Base-by-base conservation (phyloP, 2,888 invertebrate genomes). In the Spodoptera picta region DNA sequence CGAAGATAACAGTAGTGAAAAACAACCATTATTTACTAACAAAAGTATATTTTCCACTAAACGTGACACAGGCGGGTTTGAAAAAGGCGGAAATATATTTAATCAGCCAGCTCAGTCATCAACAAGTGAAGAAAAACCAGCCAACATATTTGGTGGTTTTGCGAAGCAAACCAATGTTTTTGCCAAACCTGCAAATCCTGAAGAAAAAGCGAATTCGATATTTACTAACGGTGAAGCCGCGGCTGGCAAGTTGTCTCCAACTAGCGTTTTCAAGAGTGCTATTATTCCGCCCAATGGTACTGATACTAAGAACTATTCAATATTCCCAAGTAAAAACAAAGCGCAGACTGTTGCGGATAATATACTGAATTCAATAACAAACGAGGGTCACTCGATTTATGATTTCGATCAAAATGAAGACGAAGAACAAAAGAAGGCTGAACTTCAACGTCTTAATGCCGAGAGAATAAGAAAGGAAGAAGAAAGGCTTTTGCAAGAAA, bases 311-410 rank as follows among this genome's bases (percentile, higher is more conserved):
- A 60, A 63, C 55, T 91, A 88, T 76, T 86, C 88, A 41, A 90
- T 92, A 82, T 93, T 92, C 72, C 87, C 88, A 78, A 90, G 80
- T 60, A 93, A 93, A 85, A 93, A 91, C 76, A 92, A 90, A 79
- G 84, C 84, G 41, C 85, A 86, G 53, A 83, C 90, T 31, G 90
- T 90, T 14, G 90, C 91, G 60, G 89, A 90, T 71, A 91, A 85
- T 75, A 90, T 93, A 80, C 85, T 91, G 66, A 87, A 85, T 73
- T 91, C 92, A 19, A 79, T 87, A 14, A 63, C 69, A 11, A 60
- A 75, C 4, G 80, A 83, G 59, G 78, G 73, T 46, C 71, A 77
- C 53, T 80, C 84, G 42, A 75, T 92, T 57, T 93, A 90, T 65
- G 89, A 94, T 23, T 93, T 92, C 77, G 81, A 87, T 72, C 80